Evolutionary conservation across 2,888 invertebrate species (phyloP), one percentile per base, ranked within the genome.

Genomic region (Unio pictorum): DNA sequence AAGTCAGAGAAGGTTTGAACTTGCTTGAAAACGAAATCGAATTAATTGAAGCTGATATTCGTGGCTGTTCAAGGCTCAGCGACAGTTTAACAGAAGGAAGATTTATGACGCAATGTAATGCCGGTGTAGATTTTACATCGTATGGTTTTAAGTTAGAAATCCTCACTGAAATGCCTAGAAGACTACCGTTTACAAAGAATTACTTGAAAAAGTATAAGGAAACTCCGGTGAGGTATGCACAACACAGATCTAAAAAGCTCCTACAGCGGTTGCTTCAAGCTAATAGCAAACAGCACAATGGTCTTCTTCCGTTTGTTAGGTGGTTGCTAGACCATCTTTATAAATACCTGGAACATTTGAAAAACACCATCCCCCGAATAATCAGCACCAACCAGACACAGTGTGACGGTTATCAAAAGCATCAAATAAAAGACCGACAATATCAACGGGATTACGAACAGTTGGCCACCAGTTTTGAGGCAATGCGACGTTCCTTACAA

Each of bases 321-420:
- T 67, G 69, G 23, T 66, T 77, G 7, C 71, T 81, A 72, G 68
- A 75, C 23, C 58, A 76, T 54, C 78, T 79, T n/a, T 64, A 64
- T n/a, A 72, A 76, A 18, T 70, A 71, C 55, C 58, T 81, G 0
- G 66, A 68, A 1, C 70, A 67, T 11, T 66, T 80, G 2, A 72
- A 74, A 61, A 66, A 71, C 34, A 74, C 72, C 26, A 76, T 82
- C 26, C 81, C 78, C 1, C 77, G 73, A 18, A 78, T 86, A 63
- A 80, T 85, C 26, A 66, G 76, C 15, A 73, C 81, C 0, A 83
- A 84, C 67, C 74, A 80, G 45, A 61, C 72, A 57, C 71, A 82
- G 3, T 74, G 85, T 69, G 74, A 79, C 11, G 75, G 80, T 30
- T 79, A 84, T 15, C 67, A 76, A 45, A 62, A 55, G 20, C 66